Percentiles rank a stretch among this genome's conserved stretches.
Conservation (phyloP, 2,888 invertebrate species). For the Plemyria rubiginata region DNA sequence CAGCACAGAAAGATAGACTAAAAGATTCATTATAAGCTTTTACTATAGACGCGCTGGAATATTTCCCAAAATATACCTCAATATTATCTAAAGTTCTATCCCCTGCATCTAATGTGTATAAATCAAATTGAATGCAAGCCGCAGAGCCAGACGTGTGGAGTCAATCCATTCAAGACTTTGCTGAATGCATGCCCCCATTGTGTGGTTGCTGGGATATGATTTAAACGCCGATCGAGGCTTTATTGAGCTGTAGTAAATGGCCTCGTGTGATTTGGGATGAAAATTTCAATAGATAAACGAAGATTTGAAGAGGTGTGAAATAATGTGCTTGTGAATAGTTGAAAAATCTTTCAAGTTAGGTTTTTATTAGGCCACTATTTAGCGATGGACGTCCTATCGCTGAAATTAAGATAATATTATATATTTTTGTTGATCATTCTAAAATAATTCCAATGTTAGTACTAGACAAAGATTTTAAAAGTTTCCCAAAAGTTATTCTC, state of each 20-base stretch:
- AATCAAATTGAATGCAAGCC: conserved; percentile 26
- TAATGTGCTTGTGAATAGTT: background rate
- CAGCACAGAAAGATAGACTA: too few relatives aligned
- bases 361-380: too few relatives aligned
- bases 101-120: conserved; percentile 13
- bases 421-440: too few relatives aligned
- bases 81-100: background rate
- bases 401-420: too few relatives aligned
- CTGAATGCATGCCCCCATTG: conserved; percentile 23
- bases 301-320: background rate
- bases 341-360: too few relatives aligned
- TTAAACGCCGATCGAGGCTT: conserved; percentile 23
- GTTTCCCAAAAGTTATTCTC: too few relatives aligned
- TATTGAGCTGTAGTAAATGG: conserved; percentile 24
- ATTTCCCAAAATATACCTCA: background rate
- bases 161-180: conserved; percentile 23
- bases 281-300: conserved; percentile 24
- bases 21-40: too few relatives aligned
- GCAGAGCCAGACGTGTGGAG: conserved; percentile 22
- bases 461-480: too few relatives aligned
- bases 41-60: background rate
- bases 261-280: conserved; percentile 26
- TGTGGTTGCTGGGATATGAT: conserved; percentile 26
- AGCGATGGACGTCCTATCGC: too few relatives aligned
- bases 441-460: too few relatives aligned